phyloP scores from a whole-genome alignment of 1,140 invertebrate genomes.

The Scaptodrosophila lebanonensis region DNA sequence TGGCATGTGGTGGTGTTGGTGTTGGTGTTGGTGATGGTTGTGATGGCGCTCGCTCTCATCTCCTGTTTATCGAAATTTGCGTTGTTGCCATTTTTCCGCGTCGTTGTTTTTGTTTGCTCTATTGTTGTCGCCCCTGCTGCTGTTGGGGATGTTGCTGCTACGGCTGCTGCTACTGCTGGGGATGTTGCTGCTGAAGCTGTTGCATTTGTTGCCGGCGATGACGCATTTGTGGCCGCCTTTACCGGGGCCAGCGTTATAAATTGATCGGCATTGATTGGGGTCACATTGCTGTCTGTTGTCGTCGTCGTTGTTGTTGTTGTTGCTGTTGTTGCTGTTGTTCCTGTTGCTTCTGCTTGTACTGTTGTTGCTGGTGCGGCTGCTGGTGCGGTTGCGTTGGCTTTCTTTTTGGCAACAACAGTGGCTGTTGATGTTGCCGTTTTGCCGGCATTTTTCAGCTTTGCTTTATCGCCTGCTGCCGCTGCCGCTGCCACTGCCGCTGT shows the following conservation, averaged over 20 bases:
- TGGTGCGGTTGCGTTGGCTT: slow-evolving; percentile 33
- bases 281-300: slow-evolving; percentile 61
- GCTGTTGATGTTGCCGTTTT: slow-evolving; percentile 18
- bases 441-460: slow-evolving; percentile 50
- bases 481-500: background rate
- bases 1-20: slow-evolving; percentile 25
- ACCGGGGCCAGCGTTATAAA: slow-evolving; percentile 69
- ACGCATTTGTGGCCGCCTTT: slow-evolving; percentile 55
- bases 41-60: no score
- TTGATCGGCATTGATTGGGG: slow-evolving; percentile 76
- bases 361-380: slow-evolving; percentile 14
- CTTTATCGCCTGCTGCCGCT: background rate
- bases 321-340: slow-evolving; percentile 15
- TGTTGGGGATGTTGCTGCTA: slow-evolving; percentile 6
- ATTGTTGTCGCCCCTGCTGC: slow-evolving; percentile 16
- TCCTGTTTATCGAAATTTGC: background rate
- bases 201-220: slow-evolving; percentile 35
- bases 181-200: slow-evolving; percentile 20
- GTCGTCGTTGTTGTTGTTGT: slow-evolving; percentile 22
- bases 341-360: background rate
- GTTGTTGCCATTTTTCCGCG: background rate
- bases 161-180: slow-evolving; percentile 20
- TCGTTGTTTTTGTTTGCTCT: background rate
- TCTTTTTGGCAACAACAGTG: slow-evolving; percentile 44
- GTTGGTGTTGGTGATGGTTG: slow-evolving; percentile 16